A percentile compares a stretch with the other conserved stretches of the same genome.
Conservation (phyloP, 2,113 vertebrate species). For the Cavia porcellus region DNA sequence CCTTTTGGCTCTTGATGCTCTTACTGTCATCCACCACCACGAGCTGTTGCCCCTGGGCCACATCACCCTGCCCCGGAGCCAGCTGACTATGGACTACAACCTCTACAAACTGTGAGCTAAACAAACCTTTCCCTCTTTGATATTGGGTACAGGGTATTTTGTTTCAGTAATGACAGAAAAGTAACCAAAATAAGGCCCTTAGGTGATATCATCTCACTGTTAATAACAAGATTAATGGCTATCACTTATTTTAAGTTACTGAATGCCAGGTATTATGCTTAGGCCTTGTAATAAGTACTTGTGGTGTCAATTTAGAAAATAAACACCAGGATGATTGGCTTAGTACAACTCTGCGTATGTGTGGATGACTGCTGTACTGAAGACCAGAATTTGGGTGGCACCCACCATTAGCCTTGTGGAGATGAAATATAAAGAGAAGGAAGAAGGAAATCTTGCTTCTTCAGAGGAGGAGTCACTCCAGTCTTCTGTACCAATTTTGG, state of each 20-base stretch:
- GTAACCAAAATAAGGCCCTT: not conserved
- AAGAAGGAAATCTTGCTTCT: not conserved
- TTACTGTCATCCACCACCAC: too few relatives aligned
- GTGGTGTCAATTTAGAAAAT: not conserved
- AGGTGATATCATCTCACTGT: not conserved
- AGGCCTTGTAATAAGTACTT: not conserved
- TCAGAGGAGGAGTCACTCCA: not conserved
- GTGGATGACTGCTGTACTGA: not conserved
- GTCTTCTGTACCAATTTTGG: not conserved
- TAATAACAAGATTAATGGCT: not conserved
- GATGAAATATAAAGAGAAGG: not conserved
- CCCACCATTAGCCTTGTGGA: not conserved
- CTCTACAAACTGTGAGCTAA: too few relatives aligned
- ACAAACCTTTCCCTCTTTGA: too few relatives aligned
- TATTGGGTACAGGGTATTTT: too few relatives aligned
- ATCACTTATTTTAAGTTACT: conserved; percentile 5
- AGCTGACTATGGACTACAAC: too few relatives aligned
- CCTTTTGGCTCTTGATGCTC: too few relatives aligned
- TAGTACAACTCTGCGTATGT: not conserved
- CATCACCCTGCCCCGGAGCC: too few relatives aligned
- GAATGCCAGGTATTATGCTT: not conserved
- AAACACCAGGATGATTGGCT: not conserved
- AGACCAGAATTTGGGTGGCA: not conserved
- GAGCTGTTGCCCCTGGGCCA: too few relatives aligned
- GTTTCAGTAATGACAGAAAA: too few relatives aligned